Evolutionary conservation across 2,797 vertebrate species (phyloP), one percentile per base, ranked within the genome.

Genomic region (Oceanodroma leucorhoa): DNA sequence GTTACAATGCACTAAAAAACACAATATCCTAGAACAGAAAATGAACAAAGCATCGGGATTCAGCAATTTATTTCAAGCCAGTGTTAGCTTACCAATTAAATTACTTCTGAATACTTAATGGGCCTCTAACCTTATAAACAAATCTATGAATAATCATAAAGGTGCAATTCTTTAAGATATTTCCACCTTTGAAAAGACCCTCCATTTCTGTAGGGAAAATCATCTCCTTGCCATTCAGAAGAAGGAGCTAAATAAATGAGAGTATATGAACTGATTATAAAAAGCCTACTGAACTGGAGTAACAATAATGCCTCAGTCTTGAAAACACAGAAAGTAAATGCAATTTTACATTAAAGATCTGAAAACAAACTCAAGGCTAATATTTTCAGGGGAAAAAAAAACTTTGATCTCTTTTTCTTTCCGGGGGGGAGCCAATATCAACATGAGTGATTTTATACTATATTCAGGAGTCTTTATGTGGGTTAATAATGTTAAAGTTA

Each of bases 341-440:
- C 79, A 96, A 95, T 93, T 96, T 97, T 93, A 95, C 95, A 97
- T 89, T 94, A 94, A 97, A 96, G 93, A 95, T 75, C 95, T 90
- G 73, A 96, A 97, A 98, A 96, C 92, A 95, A 97, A 97, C 92
- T 97, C 84, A 79, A 90, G 95, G 86, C 84, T 97, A 97, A 96
- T 95, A 95, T 95, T 95, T 96, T 93, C 80, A 94, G 61, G 58
- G 54, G 30, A 16, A 89, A 86, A 96, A 64, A 92, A 54, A 27
- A n/a, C 79, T 97, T 97, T 96, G 93, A 98, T 96, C 90, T 96
- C 87, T 87, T 90, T 93, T 92, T 95, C 90, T 96, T 97, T 96
- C 90, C 81, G 13, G 90, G 93, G 77, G 46, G 87, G 45, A 95
- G 96, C 95, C 95, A 96, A 94, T 95, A 96, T 95, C 94, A 98